Conservation (phyloP, 2,888 invertebrate genomes). For the Mimas tiliae region DNA sequence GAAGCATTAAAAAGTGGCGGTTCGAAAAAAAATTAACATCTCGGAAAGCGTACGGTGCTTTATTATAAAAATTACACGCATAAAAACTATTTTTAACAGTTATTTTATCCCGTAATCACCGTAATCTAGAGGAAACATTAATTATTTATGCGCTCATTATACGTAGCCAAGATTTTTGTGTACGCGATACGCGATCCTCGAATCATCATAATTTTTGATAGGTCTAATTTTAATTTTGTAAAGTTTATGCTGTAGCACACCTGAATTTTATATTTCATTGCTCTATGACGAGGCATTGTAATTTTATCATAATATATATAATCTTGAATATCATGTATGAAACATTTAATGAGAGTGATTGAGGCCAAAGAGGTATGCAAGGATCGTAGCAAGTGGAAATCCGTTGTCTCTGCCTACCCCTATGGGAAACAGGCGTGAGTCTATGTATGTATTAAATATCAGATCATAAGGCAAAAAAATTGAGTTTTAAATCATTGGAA, state of each 20-base stretch:
- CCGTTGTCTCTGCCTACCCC: no score
- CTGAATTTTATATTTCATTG: neutral
- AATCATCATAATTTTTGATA: slow-evolving; percentile 22
- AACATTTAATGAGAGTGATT: no score
- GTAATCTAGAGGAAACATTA: slow-evolving; percentile 31
- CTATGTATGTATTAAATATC: no score
- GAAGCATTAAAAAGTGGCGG: slow-evolving; percentile 19
- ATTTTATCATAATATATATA: neutral
- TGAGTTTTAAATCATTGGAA: no score
- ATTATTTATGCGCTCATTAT: slow-evolving; percentile 31
- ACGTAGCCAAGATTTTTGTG: slow-evolving; percentile 25
- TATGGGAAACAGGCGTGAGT: no score
- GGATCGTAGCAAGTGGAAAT: no score
- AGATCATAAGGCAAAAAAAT: no score
- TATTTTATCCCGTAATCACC: slow-evolving; percentile 28
- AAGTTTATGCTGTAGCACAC: slow-evolving; percentile 1
- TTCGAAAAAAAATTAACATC: slow-evolving; percentile 2
- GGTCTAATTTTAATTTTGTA: slow-evolving; percentile 19
- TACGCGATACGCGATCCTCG: slow-evolving; percentile 18
- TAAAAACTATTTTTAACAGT: slow-evolving; percentile 30
- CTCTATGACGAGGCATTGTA: neutral
- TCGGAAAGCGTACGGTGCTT: slow-evolving; percentile 13
- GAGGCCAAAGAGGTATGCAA: no score
- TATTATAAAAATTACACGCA: slow-evolving; percentile 27
- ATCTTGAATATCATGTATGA: no score